phyloP scores from a whole-genome alignment of 2,113 vertebrate genomes.

The Seriola quinqueradiata region DNA sequence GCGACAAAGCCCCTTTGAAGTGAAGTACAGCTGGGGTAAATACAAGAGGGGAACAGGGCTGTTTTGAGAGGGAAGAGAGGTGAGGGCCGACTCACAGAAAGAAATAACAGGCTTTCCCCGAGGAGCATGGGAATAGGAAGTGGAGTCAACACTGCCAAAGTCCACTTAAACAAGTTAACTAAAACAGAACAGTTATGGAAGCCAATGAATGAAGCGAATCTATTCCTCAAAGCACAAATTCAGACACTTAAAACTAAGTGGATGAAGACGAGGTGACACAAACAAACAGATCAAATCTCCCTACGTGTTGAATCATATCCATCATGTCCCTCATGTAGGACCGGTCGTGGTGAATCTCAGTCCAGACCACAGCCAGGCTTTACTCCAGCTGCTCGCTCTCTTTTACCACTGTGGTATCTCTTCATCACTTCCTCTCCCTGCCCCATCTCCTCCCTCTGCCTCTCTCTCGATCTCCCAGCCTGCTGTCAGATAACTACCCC shows the following conservation, averaged over 20 bases:
- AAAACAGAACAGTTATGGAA: neutral
- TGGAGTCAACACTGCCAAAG: slow-evolving; percentile 1
- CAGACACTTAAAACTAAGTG: neutral
- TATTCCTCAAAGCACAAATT: neutral
- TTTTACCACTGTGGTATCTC: neutral
- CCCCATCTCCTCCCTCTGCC: slow-evolving; percentile 27
- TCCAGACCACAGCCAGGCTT: slow-evolving; percentile 3
- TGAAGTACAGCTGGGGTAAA: slow-evolving; percentile 44
- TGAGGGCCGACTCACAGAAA: slow-evolving; percentile 3
- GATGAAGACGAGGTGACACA: neutral
- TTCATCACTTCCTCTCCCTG: slow-evolving; percentile 26
- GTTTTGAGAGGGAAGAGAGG: slow-evolving; percentile 18
- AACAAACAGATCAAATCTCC: slow-evolving; percentile 4
- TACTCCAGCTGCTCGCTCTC: slow-evolving; percentile 19
- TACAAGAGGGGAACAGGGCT: slow-evolving; percentile 6
- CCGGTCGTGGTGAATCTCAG: neutral
- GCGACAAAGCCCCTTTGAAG: slow-evolving; percentile 49
- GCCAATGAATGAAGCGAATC: neutral
- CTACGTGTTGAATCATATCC: slow-evolving; percentile 68
- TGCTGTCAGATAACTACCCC: slow-evolving; percentile 18
- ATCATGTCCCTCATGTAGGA: slow-evolving; percentile 41
- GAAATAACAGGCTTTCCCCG: slow-evolving; percentile 42
- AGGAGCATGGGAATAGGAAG: slow-evolving; percentile 29
- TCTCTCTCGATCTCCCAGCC: neutral
- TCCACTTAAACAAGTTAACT: neutral